phyloP scores from a whole-genome alignment of 1,140 invertebrate species.

The Trichonephila inaurata region DNA sequence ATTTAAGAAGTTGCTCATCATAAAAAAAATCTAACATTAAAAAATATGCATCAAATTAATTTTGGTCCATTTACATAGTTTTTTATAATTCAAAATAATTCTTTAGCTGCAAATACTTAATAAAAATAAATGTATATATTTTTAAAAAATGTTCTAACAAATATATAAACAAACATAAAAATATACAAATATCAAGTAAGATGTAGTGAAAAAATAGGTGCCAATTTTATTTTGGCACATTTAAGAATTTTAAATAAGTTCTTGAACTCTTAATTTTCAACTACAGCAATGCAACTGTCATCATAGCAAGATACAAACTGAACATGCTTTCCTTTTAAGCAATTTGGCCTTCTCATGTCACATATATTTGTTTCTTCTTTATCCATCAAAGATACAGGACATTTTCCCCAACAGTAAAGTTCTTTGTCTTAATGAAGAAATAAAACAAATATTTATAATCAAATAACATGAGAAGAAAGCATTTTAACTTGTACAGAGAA shows the following conservation, averaged over 20 bases:
- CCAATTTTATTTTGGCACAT: background rate
- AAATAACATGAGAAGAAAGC: no score
- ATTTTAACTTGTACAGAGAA: background rate
- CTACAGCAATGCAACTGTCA: conserved; percentile 50
- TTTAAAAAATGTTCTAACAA: background rate
- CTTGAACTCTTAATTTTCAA: background rate
- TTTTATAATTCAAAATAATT: background rate
- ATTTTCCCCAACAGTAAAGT: conserved; percentile 50
- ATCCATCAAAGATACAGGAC: background rate
- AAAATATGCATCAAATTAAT: no score
- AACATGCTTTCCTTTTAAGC: background rate
- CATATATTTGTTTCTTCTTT: background rate
- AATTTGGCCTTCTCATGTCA: background rate
- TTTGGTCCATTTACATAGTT: no score
- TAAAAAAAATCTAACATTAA: no score
- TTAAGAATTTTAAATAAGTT: background rate
- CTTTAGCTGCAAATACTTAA: background rate
- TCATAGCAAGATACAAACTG: conserved; percentile 1
- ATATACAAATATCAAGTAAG: background rate
- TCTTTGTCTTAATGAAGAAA: conserved; percentile 31
- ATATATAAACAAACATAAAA: background rate
- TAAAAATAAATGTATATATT: background rate
- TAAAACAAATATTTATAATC: no score
- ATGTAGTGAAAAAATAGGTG: background rate
- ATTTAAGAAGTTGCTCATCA: no score